Conservation (phyloP, 2,113 vertebrate genomes). For the Ceyx cyanopectus region DNA sequence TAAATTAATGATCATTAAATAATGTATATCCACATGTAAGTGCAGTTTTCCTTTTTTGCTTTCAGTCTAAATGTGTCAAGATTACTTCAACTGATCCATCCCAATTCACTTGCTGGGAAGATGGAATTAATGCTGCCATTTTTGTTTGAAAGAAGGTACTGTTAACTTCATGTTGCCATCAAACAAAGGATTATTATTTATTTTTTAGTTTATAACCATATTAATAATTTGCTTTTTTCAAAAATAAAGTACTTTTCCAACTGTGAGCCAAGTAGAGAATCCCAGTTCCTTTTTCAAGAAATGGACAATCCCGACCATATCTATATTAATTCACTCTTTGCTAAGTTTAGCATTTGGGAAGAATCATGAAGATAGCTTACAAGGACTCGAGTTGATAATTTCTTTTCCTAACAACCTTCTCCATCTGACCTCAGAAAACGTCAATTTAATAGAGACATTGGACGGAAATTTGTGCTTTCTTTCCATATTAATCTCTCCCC, state of each 20-base stretch:
- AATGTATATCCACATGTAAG: background rate
- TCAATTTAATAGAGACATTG: background rate
- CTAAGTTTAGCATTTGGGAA: background rate
- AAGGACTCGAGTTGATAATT: background rate
- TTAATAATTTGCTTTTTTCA: background rate
- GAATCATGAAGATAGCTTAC: background rate
- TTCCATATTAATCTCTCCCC: background rate
- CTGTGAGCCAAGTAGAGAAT: background rate
- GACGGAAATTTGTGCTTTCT: background rate
- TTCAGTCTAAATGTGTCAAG: background rate
- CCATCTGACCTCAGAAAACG: background rate
- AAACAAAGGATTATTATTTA: background rate
- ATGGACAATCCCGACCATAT: background rate
- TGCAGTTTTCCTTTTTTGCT: background rate
- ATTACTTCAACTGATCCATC: background rate
- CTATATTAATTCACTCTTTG: background rate
- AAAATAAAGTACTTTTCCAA: background rate
- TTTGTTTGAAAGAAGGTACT: background rate
- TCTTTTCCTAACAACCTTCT: background rate
- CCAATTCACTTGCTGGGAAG: background rate
- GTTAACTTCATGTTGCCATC: background rate
- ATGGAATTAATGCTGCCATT: background rate
- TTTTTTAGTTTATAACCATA: background rate
- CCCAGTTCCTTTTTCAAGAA: conserved; percentile 39
- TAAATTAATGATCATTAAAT: background rate